Percentiles rank a stretch among this genome's conserved stretches.
Evolutionary conservation across 1,140 invertebrate species (phyloP).

Genomic region (Neodiprion pinetum): DNA sequence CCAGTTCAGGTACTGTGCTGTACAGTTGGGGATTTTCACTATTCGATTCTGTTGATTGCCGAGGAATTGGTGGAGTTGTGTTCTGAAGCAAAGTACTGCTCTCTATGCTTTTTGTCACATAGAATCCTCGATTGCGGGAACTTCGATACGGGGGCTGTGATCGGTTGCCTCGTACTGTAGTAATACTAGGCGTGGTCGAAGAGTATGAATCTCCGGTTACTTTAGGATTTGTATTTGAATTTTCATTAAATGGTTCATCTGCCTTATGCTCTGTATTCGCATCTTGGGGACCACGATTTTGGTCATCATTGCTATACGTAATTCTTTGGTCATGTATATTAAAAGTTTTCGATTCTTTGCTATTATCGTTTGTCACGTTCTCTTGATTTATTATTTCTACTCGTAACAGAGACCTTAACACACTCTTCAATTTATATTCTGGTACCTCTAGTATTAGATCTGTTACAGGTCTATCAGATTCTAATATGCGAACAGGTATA

Average conservation of each 20-base stretch:
- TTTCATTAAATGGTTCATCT: background rate
- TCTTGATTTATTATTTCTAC: slow-evolving; percentile 28
- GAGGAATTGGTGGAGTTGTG: slow-evolving; percentile 3
- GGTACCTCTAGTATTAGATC: slow-evolving; percentile 35
- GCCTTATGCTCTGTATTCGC: background rate
- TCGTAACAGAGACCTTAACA: slow-evolving; percentile 27
- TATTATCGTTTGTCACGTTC: background rate
- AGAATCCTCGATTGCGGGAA: slow-evolving; percentile 39
- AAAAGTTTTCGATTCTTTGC: slow-evolving; percentile 9
- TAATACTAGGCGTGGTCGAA: background rate
- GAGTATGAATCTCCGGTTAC: background rate
- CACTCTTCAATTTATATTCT: slow-evolving; percentile 30
- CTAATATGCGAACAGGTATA: background rate
- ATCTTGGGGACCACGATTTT: background rate
- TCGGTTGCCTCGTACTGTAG: background rate
- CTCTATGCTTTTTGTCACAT: slow-evolving; percentile 38
- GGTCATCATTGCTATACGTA: slow-evolving; percentile 2
- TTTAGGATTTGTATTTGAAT: background rate
- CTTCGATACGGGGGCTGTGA: background rate
- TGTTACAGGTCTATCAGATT: background rate
- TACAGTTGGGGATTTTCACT: background rate
- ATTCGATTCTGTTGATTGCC: slow-evolving; percentile 5
- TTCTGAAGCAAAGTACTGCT: background rate
- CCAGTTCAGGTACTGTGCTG: slow-evolving; percentile 2
- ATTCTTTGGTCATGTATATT: slow-evolving; percentile 10